phyloP scores from a whole-genome alignment of 2,888 invertebrate genomes.

The Zele albiditarsus region DNA sequence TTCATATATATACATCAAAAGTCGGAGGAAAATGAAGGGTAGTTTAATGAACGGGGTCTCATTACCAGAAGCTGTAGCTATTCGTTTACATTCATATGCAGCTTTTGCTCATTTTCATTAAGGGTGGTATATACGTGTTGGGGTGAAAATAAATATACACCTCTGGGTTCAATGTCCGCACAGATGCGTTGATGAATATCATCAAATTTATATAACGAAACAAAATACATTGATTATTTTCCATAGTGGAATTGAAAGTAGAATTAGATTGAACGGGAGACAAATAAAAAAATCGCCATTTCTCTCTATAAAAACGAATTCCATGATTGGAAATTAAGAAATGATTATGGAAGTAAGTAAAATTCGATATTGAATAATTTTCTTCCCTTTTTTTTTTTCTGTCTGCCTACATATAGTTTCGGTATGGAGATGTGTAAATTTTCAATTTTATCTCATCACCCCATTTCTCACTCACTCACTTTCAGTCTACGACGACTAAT shows the following conservation, averaged over 20 bases:
- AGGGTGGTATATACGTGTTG: background rate
- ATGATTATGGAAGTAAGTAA: background rate
- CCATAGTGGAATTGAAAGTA: background rate
- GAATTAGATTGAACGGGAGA: no score
- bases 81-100: background rate
- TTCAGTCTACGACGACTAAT: slow-evolving; percentile 27
- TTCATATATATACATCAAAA: background rate
- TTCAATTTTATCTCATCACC: slow-evolving; percentile 2
- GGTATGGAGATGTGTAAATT: background rate
- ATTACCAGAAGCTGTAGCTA: background rate
- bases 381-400: background rate
- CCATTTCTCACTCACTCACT: slow-evolving; percentile 16
- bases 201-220: background rate
- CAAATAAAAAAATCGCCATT: no score
- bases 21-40: background rate
- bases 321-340: background rate
- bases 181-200: background rate
- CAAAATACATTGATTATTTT: background rate
- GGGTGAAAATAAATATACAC: background rate
- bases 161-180: no score
- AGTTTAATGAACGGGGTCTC: background rate
- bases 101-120: background rate
- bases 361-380: background rate
- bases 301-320: background rate
- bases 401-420: background rate